Conservation (phyloP, 2,113 vertebrate genomes). For the Capreolus pygargus region DNA sequence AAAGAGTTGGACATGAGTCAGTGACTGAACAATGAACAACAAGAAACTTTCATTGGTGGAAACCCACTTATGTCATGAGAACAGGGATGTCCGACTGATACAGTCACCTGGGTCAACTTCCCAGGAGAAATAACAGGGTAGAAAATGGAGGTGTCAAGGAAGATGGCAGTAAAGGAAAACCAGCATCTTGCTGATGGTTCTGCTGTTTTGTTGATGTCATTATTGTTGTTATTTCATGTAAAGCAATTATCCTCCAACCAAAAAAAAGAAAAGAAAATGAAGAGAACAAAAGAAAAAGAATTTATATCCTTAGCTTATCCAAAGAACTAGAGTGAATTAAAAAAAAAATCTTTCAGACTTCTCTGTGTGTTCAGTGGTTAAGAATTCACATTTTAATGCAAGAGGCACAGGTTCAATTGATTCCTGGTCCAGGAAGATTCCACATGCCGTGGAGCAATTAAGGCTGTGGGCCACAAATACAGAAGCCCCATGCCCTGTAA, state of each 20-base stretch:
- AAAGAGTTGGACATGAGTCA: neutral
- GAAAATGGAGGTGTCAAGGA: neutral
- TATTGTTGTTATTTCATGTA: neutral
- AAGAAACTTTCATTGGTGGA: neutral
- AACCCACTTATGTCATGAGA: neutral
- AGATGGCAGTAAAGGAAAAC: neutral
- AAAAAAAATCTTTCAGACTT: neutral
- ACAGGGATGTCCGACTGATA: neutral
- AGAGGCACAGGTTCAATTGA: neutral
- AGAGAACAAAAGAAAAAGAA: neutral
- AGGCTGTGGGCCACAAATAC: neutral
- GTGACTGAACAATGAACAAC: neutral
- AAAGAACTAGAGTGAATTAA: neutral
- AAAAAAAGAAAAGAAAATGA: neutral
- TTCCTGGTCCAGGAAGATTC: neutral
- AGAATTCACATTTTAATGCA: neutral
- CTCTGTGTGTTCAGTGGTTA: neutral
- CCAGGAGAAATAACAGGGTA: neutral
- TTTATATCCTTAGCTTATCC: neutral
- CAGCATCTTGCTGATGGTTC: neutral
- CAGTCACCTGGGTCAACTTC: rapidly evolving
- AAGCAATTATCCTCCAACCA: neutral
- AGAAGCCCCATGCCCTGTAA: neutral
- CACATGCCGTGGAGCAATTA: neutral
- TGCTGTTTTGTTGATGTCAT: neutral